Conservation (phyloP, 2,797 vertebrate species). For the Pyrocephalus nanus region DNA sequence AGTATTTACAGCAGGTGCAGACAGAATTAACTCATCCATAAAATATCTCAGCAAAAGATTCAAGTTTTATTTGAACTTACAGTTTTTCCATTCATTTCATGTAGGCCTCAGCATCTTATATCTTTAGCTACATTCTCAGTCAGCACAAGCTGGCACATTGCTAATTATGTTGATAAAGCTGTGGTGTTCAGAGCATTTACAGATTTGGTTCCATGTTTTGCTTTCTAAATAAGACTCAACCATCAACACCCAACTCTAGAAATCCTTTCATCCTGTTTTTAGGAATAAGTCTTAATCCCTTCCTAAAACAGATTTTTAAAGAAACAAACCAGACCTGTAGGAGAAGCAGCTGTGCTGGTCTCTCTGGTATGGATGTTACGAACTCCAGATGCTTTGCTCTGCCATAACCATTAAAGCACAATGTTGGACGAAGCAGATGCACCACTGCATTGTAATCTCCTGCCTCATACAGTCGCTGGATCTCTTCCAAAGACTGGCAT, state of each 20-base stretch:
- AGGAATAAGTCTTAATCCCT: neutral
- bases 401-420: constrained; percentile 80
- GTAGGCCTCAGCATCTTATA: neutral
- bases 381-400: constrained; percentile 89
- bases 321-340: constrained; percentile 83
- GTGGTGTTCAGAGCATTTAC: neutral
- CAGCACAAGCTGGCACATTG: neutral
- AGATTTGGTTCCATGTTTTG: neutral
- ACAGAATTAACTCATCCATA: neutral
- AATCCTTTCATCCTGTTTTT: neutral
- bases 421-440: constrained; percentile 88
- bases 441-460: constrained; percentile 91
- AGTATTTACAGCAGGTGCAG: neutral
- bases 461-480: constrained; percentile 92
- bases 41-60: neutral
- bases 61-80: neutral
- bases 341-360: constrained; percentile 92
- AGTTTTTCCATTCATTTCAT: neutral
- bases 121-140: neutral
- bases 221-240: neutral
- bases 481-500: constrained; percentile 97
- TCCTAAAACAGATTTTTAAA: neutral
- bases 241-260: neutral
- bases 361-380: constrained; percentile 91
- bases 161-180: neutral